Evolutionary conservation across 2,113 vertebrate genomes (phyloP), one percentile per base, ranked within the genome.

Genomic region (Beaufortia kweichowensis): DNA sequence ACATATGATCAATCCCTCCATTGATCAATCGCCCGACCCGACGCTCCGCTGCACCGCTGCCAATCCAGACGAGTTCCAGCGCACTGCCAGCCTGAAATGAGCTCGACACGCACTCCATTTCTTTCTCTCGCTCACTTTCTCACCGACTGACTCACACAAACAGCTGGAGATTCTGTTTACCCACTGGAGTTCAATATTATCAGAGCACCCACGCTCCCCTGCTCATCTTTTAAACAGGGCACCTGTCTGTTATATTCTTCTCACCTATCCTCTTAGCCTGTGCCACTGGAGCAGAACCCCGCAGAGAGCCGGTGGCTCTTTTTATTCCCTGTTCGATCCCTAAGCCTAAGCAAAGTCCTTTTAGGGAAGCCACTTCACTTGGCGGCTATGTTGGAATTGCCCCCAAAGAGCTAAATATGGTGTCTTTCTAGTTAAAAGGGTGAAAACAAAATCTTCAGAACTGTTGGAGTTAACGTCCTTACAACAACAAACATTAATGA

Each of bases 71-170:
- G 74, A 71, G 87, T 88, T 89, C 77, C 88, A 86, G 82, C 68
- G 83, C 69, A 85, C 79, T 87, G 86, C 68, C 77, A 75, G 83
- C 81, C 82, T 23, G 79, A 85, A 84, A 88, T 86, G 86, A 88
- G 84, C 82, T 87, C 53, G 79, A 76, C 78, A 77, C 83, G 10
- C 33, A 64, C 83, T 84, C 66, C 85, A 86, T 55, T 57, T 80
- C 79, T 78, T 82, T 80, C 77, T 80, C 68, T 72, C 14, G 46
- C 56, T 80, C 79, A 77, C 82, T 80, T 75, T 80, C 68, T 72
- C 14, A 60, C 56, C 29, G 28, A 55, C 66, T 69, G 31, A 59
- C 56, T 73, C 35, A 60, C 39, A 73, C 70, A 73, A 72, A 73
- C 70, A 61, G 55, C 70, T 59, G 56, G 70, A 73, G 56, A 63